phyloP scores from a whole-genome alignment of 2,888 invertebrate genomes.

The Troilus luridus region DNA sequence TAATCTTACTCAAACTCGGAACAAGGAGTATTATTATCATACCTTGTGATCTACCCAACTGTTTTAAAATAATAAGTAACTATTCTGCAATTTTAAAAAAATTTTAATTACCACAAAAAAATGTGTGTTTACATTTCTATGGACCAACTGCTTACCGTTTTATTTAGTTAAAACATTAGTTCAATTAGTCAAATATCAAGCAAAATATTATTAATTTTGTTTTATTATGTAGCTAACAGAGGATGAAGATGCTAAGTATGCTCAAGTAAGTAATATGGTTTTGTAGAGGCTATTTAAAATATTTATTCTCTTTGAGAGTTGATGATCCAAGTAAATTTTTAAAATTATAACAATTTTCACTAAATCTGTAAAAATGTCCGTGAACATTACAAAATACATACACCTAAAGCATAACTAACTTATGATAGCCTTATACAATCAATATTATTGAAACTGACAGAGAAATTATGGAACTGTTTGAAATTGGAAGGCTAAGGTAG shows the following conservation, averaged over 20 bases:
- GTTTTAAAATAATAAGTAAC: neutral
- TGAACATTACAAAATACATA: too few relatives aligned
- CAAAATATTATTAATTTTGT: constrained; percentile 25
- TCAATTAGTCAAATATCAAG: neutral
- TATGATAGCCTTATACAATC: too few relatives aligned
- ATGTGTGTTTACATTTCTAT: neutral
- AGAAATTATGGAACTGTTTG: neutral
- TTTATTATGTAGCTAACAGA: constrained; percentile 52
- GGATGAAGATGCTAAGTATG: constrained; percentile 54
- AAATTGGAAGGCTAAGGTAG: too few relatives aligned
- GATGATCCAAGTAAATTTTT: neutral
- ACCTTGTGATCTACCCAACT: too few relatives aligned
- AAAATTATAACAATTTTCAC: neutral
- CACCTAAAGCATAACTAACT: too few relatives aligned
- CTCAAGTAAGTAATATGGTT: constrained; percentile 53
- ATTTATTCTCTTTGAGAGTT: neutral
- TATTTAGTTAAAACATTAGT: neutral
- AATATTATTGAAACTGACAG: neutral
- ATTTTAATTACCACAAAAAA: neutral
- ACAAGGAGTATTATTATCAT: too few relatives aligned
- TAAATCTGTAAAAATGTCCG: neutral
- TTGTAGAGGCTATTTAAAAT: constrained; percentile 18
- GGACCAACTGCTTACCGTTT: neutral
- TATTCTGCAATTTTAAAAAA: neutral
- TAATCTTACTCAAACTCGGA: too few relatives aligned